A percentile compares a stretch with the other conserved stretches of the same genome.
Conservation (phyloP, 2,113 vertebrate species). For the Natator depressus region DNA sequence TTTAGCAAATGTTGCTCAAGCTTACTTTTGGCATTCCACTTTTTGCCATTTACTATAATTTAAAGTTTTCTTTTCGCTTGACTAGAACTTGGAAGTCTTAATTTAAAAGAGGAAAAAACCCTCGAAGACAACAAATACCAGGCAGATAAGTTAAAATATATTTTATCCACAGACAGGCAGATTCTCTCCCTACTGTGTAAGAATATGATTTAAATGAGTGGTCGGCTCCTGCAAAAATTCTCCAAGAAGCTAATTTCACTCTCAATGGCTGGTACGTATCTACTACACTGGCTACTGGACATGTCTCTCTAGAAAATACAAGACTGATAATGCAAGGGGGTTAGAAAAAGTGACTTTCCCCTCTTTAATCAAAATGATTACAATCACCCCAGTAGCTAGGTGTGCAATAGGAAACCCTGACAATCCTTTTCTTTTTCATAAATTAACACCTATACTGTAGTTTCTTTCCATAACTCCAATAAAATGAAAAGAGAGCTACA, state of each 20-base stretch:
- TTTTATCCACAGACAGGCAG: neutral
- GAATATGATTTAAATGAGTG: constrained; percentile 1
- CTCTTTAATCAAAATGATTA: constrained; percentile 65
- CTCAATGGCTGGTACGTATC: neutral
- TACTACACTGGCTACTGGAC: neutral
- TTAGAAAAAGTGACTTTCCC: constrained; percentile 50
- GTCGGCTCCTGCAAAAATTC: constrained; percentile 33
- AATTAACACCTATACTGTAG: constrained; percentile 78
- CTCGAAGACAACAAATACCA: neutral
- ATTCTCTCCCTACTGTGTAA: neutral
- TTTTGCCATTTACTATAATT: constrained; percentile 72
- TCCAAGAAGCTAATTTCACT: constrained; percentile 41
- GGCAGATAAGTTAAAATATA: fast-evolving
- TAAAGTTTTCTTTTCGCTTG: constrained; percentile 66
- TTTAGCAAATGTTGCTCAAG: constrained; percentile 83
- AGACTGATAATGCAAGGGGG: neutral
- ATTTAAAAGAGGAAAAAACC: constrained; percentile 18
- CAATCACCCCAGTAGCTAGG: constrained; percentile 27
- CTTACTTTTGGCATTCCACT: constrained; percentile 84
- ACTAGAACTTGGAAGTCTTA: constrained; percentile 31
- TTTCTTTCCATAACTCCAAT: constrained; percentile 79
- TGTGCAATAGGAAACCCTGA: constrained; percentile 44
- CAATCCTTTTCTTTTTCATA: constrained; percentile 70
- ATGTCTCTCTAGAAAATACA: neutral
- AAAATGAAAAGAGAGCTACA: constrained; percentile 78